Evolutionary conservation across 35 echinoderm and acorn worm species (phyloP).

Genomic region (Strongylocentrotus purpuratus): DNA sequence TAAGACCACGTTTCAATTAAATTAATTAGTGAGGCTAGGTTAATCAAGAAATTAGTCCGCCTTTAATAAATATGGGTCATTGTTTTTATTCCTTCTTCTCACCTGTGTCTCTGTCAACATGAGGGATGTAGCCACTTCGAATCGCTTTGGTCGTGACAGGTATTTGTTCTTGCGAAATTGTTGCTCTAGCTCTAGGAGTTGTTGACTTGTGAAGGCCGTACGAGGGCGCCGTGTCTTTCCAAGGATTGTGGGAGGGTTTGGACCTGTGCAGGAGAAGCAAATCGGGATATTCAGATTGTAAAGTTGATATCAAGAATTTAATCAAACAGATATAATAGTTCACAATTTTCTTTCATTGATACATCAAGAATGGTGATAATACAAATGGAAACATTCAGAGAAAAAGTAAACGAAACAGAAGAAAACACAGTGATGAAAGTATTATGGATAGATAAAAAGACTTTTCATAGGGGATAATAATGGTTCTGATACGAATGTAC

Average conservation of each 20-base stretch:
- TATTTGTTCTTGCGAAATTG: constrained; percentile 99
- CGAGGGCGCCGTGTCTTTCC: constrained; percentile 95
- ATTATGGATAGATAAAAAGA: background rate
- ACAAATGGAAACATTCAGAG: background rate
- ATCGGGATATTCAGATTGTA: background rate
- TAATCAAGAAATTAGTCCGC: too few species aligned
- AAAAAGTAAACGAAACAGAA: background rate
- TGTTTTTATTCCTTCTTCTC: background rate
- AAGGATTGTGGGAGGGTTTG: constrained; percentile 79
- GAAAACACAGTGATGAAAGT: background rate
- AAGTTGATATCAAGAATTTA: background rate
- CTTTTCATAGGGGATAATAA: background rate
- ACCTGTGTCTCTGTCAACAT: constrained; percentile 99
- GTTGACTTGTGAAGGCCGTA: constrained; percentile 97
- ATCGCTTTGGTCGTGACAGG: constrained; percentile 94
- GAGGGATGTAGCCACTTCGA: constrained; percentile 98
- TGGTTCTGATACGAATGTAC: background rate
- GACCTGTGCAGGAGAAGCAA: constrained; percentile 51
- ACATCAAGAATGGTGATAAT: background rate
- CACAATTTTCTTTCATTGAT: background rate
- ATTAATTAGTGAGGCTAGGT: too few species aligned
- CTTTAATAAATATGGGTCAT: background rate
- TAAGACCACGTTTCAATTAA: too few species aligned
- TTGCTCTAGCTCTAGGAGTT: constrained; percentile 85
- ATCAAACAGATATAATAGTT: background rate